Evolutionary conservation across 2,797 vertebrate species (phyloP).

Genomic region (Bradypodion ventrale): DNA sequence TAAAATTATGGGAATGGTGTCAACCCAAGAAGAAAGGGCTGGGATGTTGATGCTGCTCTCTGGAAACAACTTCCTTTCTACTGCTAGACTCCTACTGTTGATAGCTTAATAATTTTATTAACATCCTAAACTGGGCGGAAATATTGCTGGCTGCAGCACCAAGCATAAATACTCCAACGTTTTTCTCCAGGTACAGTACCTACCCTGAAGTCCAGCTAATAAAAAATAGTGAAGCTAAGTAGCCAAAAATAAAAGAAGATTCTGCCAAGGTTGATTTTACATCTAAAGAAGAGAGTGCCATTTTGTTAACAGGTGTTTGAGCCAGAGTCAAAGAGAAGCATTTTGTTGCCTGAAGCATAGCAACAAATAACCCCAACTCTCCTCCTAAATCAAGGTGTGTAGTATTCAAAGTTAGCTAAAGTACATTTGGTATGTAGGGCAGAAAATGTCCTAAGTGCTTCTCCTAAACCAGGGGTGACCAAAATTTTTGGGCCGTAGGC

Average conservation of each 20-base stretch:
- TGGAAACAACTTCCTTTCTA: background rate
- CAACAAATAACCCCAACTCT: background rate
- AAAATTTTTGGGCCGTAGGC: too few species aligned
- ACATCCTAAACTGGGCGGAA: background rate
- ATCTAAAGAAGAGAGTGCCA: background rate
- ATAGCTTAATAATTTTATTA: background rate
- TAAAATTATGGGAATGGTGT: background rate
- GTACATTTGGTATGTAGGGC: background rate
- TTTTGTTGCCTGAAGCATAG: background rate
- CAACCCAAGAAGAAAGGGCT: background rate
- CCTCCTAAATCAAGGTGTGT: background rate
- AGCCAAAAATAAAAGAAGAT: background rate
- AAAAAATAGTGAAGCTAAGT: background rate
- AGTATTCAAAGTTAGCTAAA: background rate
- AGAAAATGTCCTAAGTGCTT: background rate
- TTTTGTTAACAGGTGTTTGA: background rate
- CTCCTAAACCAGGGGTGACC: too few species aligned
- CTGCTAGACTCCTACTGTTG: background rate
- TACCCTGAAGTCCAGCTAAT: background rate
- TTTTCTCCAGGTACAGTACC: background rate
- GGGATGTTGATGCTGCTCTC: background rate
- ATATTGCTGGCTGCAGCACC: too few species aligned
- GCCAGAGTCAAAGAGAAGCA: background rate
- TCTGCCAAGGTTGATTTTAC: background rate
- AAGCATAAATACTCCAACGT: background rate